Evolutionary conservation across 2,113 vertebrate genomes (phyloP).

Genomic region (Lethenteron reissneri): DNA sequence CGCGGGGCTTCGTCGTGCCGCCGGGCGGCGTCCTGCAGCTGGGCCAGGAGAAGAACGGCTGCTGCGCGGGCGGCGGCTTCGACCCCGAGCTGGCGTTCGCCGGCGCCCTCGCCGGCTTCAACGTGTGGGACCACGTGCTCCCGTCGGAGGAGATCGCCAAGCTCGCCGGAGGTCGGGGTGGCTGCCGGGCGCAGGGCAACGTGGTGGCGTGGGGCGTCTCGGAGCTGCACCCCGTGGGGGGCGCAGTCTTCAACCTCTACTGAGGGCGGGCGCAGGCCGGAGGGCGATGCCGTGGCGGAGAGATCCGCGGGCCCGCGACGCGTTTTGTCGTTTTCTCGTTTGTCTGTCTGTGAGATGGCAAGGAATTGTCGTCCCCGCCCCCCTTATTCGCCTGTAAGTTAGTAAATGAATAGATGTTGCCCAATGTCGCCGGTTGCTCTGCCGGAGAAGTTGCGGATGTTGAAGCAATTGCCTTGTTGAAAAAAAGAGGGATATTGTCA

Average conservation of each 20-base stretch:
- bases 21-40: slow-evolving; percentile 50
- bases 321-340: too few species aligned
- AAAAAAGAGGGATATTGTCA: too few species aligned
- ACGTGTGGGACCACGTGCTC: slow-evolving; percentile 61
- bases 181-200: slow-evolving; percentile 42
- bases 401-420: too few species aligned
- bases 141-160: slow-evolving; percentile 27
- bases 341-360: too few species aligned
- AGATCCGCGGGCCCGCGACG: too few species aligned
- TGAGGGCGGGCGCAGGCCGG: too few species aligned
- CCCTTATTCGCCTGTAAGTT: too few species aligned
- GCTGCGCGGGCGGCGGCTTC: slow-evolving; percentile 38
- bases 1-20: slow-evolving; percentile 29
- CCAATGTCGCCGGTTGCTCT: too few species aligned
- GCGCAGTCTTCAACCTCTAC: slow-evolving; percentile 18
- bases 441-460: too few species aligned
- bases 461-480: too few species aligned
- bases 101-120: slow-evolving; percentile 69
- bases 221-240: slow-evolving; percentile 49
- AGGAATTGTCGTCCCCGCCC: too few species aligned
- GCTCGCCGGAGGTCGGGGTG: slow-evolving; percentile 18
- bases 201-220: slow-evolving; percentile 69
- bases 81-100: slow-evolving; percentile 45
- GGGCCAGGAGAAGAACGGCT: slow-evolving; percentile 59
- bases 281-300: too few species aligned